Percentiles rank a stretch among this genome's conserved stretches.
phyloP scores from a whole-genome alignment of 2,113 vertebrate genomes.

The Urocynchramus pylzowi region DNA sequence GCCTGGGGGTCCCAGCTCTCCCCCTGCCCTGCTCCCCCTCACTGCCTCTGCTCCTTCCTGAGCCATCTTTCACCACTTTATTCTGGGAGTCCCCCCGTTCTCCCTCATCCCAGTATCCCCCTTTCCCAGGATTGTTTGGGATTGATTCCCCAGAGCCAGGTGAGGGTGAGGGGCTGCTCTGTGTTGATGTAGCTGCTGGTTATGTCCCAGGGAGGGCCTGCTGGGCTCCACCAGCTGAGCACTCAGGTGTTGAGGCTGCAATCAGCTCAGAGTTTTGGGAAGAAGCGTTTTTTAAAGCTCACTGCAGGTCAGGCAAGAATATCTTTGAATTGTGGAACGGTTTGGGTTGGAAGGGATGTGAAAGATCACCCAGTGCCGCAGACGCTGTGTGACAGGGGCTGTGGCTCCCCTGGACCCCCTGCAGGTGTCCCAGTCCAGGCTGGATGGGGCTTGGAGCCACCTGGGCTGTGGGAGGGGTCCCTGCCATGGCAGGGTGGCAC shows the following conservation, averaged over 20 bases:
- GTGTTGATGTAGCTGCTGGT: rapidly evolving
- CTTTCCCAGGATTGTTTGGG: background rate
- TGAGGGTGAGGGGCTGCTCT: background rate
- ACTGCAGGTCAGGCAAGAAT: background rate
- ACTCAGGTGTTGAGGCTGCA: rapidly evolving
- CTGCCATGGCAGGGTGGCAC: background rate
- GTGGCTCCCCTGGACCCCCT: background rate
- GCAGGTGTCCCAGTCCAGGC: background rate
- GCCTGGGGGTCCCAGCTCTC: background rate
- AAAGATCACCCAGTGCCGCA: background rate
- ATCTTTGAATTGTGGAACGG: background rate
- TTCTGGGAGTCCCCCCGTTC: background rate
- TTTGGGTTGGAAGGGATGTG: background rate
- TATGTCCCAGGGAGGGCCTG: background rate
- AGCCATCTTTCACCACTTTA: background rate
- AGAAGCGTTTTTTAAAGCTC: background rate
- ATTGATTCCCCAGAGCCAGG: rapidly evolving
- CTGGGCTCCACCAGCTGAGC: background rate
- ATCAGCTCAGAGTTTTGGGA: rapidly evolving
- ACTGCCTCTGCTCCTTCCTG: rapidly evolving
- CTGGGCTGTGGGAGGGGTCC: background rate
- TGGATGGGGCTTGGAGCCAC: background rate
- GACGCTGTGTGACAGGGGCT: background rate
- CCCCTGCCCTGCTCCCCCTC: background rate
- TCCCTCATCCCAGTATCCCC: background rate